These are phyloP conservation scores for Ectobius pallidus DNA, from an alignment of 2,888 invertebrate species.

Conservation along the genomic window DNA sequence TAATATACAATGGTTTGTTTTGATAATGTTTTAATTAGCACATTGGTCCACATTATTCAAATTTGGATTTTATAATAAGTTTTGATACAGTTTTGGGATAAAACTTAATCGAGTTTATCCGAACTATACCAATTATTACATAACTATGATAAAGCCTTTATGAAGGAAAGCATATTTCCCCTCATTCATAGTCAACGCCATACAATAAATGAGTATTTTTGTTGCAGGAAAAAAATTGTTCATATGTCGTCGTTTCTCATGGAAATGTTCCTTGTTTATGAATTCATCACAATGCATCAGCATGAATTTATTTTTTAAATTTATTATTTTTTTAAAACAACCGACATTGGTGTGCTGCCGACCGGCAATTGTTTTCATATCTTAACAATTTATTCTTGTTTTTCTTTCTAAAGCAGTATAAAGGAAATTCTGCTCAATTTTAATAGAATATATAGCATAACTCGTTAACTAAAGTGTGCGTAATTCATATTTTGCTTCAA, in stretches of 20 bases:
- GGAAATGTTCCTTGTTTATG: no score
- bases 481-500: neutral
- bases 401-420: neutral
- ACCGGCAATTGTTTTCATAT: neutral
- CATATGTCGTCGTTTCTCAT: no score
- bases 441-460: neutral
- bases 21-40: slow-evolving; percentile 14
- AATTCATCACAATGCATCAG: no score
- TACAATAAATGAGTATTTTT: no score
- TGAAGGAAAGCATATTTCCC: neutral
- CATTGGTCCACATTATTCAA: slow-evolving; percentile 24
- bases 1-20: neutral
- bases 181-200: neutral
- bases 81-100: neutral
- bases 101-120: neutral
- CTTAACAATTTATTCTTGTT: neutral
- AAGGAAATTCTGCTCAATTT: neutral
- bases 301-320: no score
- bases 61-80: neutral
- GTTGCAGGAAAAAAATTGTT: no score
- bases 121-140: neutral
- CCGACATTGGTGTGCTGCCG: no score
- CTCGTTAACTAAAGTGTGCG: neutral
- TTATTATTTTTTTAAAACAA: no score
- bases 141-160: neutral